These are phyloP conservation scores for Neosilurus mollespiculum DNA, from an alignment of 2,797 vertebrate species.

Conservation along the genomic window DNA sequence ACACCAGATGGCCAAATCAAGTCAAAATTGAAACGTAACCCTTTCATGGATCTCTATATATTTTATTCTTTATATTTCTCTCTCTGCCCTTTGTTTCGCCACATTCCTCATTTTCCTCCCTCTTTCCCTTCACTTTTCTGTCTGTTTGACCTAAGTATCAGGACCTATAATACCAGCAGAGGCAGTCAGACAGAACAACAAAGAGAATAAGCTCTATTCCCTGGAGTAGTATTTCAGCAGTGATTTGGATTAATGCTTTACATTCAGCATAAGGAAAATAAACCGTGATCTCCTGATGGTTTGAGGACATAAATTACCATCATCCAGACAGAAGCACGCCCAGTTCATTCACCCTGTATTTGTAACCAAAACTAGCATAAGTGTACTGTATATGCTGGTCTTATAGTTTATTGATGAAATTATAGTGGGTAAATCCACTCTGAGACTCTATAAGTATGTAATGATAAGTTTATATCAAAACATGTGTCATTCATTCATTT, in stretches of 20 bases:
- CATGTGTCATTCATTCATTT: neutral
- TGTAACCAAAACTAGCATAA: neutral
- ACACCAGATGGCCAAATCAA: neutral
- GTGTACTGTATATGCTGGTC: no score
- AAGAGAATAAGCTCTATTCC: conserved; percentile 30
- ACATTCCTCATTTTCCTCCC: neutral
- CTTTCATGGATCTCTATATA: neutral
- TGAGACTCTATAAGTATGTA: neutral
- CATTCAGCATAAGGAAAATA: conserved; percentile 47
- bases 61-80: no score
- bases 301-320: conserved; percentile 28
- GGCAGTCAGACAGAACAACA: conserved; percentile 27
- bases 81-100: neutral
- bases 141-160: conserved; percentile 34
- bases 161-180: conserved; percentile 21
- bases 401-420: no score
- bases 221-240: conserved; percentile 39
- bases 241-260: conserved; percentile 50
- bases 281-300: conserved; percentile 40
- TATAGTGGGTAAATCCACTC: neutral
- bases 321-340: conserved; percentile 22
- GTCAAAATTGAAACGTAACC: neutral
- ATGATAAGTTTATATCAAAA: neutral
- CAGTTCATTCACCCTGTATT: conserved; percentile 15
- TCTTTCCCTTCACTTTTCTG: conserved; percentile 15